Evolutionary conservation across 2,113 vertebrate species (phyloP).

Genomic region (Lontra canadensis): DNA sequence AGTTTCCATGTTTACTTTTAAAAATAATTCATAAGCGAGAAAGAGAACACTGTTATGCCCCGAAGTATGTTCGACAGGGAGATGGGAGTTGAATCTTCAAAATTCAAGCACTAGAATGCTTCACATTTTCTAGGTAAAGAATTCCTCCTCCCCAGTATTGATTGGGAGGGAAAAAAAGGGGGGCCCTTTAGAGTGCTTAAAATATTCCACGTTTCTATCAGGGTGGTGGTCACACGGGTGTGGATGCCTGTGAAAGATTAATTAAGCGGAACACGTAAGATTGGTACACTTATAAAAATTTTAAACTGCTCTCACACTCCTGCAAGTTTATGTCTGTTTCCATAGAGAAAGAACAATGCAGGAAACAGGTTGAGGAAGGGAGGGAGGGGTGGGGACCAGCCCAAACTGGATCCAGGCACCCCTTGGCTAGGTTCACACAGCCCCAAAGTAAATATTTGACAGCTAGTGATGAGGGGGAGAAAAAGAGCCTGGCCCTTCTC

Average conservation of each 20-base stretch:
- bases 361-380: constrained; percentile 29
- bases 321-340: not conserved
- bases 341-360: not conserved
- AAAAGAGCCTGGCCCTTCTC: not conserved
- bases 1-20: not conserved
- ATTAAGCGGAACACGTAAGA: not conserved
- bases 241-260: not conserved
- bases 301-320: not conserved
- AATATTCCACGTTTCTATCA: not conserved
- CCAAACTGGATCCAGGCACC: not conserved
- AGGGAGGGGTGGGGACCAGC: not conserved
- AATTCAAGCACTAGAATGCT: not conserved
- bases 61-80: not conserved
- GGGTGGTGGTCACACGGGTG: not conserved
- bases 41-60: not conserved
- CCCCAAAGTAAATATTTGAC: constrained; percentile 66
- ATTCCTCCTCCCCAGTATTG: not conserved
- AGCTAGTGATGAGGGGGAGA: not conserved
- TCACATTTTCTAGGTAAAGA: not conserved
- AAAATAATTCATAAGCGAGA: not conserved
- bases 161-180: not conserved
- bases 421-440: constrained; percentile 16
- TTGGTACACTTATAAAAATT: not conserved
- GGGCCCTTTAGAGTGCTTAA: not conserved
- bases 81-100: not conserved